Evolutionary conservation across 2,888 invertebrate genomes (phyloP), one percentile per base, ranked within the genome.

Genomic region (Gymnoscelis rufifasciata): DNA sequence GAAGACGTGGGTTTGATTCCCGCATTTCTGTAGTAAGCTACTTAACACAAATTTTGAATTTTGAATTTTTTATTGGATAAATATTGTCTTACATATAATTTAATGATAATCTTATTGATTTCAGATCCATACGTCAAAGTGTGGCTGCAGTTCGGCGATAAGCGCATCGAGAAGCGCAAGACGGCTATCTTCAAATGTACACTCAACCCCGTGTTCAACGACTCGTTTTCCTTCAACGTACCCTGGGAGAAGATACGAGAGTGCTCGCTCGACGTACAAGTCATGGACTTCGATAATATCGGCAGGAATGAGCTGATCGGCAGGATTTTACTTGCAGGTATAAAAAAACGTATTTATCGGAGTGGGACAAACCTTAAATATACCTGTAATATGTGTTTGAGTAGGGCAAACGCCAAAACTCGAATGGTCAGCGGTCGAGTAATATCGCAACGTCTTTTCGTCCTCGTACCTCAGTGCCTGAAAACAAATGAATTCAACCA

Each of bases 81-180:
- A n/a, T n/a, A n/a, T n/a, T n/a, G n/a, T n/a, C n/a, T 27, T 27
- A 10, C 5, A 11, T 28, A 11, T 11, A 28, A 7, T 11, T 12
- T 7, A 29, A 1, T 12, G 2, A 5, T 10, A 15, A 6, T 40
- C 11, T 24, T 3, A 13, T 53, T 0, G 2, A 5, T 89, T 90
- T 36, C 90, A 98, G 98, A 98, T 93, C 98, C 98, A 0, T 98
- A 98, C 86, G 97, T 97, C n/a, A 98, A 98, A 81, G 95, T 98
- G 8, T 98, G 97, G 97, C 92, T 98, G 35, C 96, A 97, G 68
- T 97, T 97, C 70, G 97, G 97, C 27, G 97, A 97, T 74, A 97
- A 97, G 68, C 93, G 96, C 62, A 94, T 97, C 64, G 97, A 98
- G 86, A 98, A 98, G 73, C 93, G 96, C 81, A 97, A 97, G 90